Percentiles rank a stretch among this genome's conserved stretches.
phyloP scores from a whole-genome alignment of 2,797 vertebrate genomes.

The Hybognathus amarus region DNA sequence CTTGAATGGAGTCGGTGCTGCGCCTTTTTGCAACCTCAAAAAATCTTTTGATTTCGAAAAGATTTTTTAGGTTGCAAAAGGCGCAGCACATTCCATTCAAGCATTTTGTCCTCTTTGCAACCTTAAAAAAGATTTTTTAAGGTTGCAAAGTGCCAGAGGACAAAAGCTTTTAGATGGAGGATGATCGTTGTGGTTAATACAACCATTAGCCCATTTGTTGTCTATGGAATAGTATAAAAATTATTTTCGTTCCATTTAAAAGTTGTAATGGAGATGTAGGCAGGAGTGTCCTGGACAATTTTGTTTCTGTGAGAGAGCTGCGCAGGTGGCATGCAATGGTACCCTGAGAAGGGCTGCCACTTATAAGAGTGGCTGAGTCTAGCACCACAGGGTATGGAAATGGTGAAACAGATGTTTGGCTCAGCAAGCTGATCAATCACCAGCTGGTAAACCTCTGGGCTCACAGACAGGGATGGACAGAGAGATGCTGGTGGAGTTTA shows the following conservation, averaged over 20 bases:
- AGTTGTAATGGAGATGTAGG: neutral
- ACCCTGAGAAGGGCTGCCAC: slow-evolving; percentile 34
- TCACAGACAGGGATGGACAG: slow-evolving; percentile 13
- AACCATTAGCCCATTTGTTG: neutral
- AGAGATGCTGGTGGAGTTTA: slow-evolving; percentile 20
- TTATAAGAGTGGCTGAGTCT: slow-evolving; percentile 37
- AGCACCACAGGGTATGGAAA: slow-evolving; percentile 21
- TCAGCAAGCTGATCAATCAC: slow-evolving; percentile 44
- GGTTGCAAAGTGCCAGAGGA: neutral
- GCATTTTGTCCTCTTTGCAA: slow-evolving; percentile 24
- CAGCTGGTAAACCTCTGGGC: slow-evolving; percentile 37
- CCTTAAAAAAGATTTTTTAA: neutral
- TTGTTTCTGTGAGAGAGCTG: neutral
- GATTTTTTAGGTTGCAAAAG: neutral
- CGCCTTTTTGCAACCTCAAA: slow-evolving; percentile 9
- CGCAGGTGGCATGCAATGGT: slow-evolving; percentile 22
- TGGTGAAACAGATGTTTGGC: slow-evolving; percentile 49
- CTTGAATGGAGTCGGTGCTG: slow-evolving; percentile 28
- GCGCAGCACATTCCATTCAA: too few relatives aligned
- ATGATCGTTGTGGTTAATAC: neutral
- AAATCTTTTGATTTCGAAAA: too few relatives aligned
- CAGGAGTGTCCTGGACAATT: slow-evolving; percentile 22
- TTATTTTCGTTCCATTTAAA: neutral
- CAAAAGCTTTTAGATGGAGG: slow-evolving; percentile 25
- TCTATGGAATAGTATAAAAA: neutral